Conservation (phyloP, 2,797 vertebrate species). For the Sebastes elongatus region DNA sequence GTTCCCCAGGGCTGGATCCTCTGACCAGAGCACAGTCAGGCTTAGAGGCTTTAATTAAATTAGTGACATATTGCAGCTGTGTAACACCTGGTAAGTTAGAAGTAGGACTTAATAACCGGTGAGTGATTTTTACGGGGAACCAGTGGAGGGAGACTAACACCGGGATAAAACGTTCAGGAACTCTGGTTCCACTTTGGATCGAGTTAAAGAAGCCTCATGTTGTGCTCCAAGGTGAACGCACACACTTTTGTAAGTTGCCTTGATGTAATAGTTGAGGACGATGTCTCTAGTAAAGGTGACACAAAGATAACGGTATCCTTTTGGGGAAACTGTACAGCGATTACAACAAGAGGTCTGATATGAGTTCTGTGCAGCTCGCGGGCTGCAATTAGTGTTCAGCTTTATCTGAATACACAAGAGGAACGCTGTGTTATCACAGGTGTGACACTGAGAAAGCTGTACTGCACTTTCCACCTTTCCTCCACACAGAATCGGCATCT, state of each 20-base stretch:
- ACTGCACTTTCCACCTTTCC: neutral
- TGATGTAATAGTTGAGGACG: slow-evolving; percentile 9
- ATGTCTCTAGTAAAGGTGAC: neutral
- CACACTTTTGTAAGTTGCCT: neutral
- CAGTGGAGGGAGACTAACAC: slow-evolving; percentile 15
- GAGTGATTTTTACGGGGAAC: neutral
- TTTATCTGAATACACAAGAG: slow-evolving; percentile 14
- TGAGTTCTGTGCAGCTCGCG: slow-evolving; percentile 4
- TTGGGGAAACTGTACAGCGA: slow-evolving; percentile 1
- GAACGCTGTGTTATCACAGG: neutral
- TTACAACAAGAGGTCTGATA: neutral
- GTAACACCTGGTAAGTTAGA: neutral
- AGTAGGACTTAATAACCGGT: slow-evolving; percentile 2
- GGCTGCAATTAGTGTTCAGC: neutral
- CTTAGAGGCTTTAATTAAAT: neutral
- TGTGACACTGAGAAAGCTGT: neutral
- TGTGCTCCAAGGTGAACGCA: neutral
- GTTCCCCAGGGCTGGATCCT: neutral
- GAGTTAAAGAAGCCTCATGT: neutral
- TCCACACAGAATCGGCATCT: neutral
- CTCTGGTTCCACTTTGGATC: neutral
- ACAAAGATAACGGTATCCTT: neutral
- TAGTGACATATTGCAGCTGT: neutral
- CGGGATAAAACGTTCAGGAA: neutral
- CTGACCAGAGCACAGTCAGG: neutral